phyloP scores from a whole-genome alignment of 2,888 invertebrate genomes.

The Fragum fragum region DNA sequence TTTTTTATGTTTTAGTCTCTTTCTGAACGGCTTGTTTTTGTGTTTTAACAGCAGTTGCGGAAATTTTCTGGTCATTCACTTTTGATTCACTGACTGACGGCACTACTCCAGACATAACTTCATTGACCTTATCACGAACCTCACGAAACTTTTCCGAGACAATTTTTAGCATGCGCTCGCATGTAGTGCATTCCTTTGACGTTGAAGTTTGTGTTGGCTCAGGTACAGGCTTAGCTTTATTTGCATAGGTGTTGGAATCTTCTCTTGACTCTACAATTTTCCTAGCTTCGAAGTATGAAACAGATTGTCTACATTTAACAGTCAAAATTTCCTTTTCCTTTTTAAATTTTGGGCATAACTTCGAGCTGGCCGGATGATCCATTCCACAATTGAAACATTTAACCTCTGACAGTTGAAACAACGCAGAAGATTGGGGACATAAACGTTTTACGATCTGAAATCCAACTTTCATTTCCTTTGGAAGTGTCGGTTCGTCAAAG shows the following conservation, averaged over 20 bases:
- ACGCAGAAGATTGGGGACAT: constrained; percentile 11
- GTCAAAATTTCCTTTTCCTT: constrained; percentile 8
- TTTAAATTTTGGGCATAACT: background rate
- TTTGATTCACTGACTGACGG: too few relatives aligned
- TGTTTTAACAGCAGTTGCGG: too few relatives aligned
- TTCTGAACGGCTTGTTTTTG: too few relatives aligned
- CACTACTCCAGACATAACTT: too few relatives aligned
- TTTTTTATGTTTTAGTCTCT: too few relatives aligned
- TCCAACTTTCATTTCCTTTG: too few relatives aligned
- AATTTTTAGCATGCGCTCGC: background rate
- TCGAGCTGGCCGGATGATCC: constrained; percentile 2
- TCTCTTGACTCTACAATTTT: background rate
- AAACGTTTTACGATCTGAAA: background rate
- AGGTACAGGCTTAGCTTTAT: background rate
- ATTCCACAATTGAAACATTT: constrained; percentile 23
- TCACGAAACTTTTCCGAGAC: background rate
- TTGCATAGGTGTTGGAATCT: background rate
- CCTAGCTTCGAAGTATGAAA: background rate
- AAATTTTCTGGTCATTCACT: too few relatives aligned
- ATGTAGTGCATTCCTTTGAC: background rate
- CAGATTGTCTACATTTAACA: background rate
- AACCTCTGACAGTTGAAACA: constrained; percentile 21
- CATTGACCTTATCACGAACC: background rate
- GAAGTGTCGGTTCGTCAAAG: too few relatives aligned
- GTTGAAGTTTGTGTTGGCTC: background rate